Evolutionary conservation across 2,113 vertebrate species (phyloP).

Genomic region (Eulemur rufifrons): DNA sequence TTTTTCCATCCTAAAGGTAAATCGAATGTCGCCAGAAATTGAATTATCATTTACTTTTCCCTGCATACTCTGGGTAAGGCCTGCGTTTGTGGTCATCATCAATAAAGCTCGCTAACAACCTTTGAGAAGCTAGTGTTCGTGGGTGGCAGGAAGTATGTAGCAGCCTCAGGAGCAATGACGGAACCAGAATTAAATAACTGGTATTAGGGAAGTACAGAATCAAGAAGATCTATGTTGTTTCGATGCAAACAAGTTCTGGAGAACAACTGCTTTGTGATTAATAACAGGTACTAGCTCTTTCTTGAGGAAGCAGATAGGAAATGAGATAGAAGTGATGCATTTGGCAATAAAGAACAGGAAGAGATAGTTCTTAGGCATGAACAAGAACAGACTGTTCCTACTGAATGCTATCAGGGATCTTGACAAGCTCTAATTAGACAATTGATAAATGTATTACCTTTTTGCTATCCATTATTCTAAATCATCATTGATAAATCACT

Average conservation of each 20-base stretch:
- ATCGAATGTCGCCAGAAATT: neutral
- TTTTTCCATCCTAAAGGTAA: neutral
- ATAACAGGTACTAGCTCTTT: neutral
- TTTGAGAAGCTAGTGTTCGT: neutral
- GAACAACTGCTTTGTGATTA: neutral
- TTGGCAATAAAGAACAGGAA: constrained; percentile 9
- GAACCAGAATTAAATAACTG: neutral
- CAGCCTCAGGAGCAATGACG: neutral
- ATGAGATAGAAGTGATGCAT: neutral
- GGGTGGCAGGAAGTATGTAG: neutral
- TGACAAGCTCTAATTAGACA: neutral
- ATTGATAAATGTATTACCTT: neutral
- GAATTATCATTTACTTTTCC: neutral
- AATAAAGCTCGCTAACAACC: neutral
- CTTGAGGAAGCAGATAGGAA: neutral
- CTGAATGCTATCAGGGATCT: neutral
- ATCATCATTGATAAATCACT: neutral
- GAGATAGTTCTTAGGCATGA: neutral
- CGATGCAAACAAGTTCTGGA: neutral
- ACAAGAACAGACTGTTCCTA: neutral
- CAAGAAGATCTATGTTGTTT: neutral
- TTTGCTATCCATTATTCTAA: neutral
- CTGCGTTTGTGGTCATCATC: neutral
- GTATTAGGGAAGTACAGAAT: neutral
- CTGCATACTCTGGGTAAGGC: neutral